Conservation (phyloP, 2,888 invertebrate species). For the Pachliopta kotzebuea region DNA sequence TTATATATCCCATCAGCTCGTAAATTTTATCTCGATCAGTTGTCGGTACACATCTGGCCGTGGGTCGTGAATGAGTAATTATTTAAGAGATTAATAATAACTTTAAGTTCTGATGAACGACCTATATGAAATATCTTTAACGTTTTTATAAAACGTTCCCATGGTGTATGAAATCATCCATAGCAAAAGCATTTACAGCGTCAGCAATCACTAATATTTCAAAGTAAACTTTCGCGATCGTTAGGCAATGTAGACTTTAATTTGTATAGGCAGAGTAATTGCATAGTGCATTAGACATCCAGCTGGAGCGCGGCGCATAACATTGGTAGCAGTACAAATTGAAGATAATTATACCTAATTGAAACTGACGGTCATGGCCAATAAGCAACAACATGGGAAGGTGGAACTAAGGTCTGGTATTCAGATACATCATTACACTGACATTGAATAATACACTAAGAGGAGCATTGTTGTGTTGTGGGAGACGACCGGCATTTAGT, state of each 20-base stretch:
- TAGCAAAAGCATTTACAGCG: conserved; percentile 11
- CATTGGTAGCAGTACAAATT: conserved; percentile 73
- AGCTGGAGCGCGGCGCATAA: conserved; percentile 62
- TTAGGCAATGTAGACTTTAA: conserved; percentile 44
- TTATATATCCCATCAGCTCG: conserved; percentile 45
- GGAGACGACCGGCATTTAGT: no score
- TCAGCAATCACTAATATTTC: conserved; percentile 23
- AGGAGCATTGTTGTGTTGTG: no score
- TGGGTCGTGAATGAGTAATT: conserved; percentile 22
- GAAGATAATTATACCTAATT: conserved; percentile 78
- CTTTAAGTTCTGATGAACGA: conserved; percentile 16
- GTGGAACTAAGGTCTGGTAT: conserved; percentile 53
- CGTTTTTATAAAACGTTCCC: conserved; percentile 4
- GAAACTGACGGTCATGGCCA: conserved; percentile 77
- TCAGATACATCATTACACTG: conserved; percentile 22
- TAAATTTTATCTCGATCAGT: conserved; percentile 53
- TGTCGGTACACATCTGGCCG: conserved; percentile 33
- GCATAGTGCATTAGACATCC: conserved; percentile 53
- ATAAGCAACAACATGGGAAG: conserved; percentile 74
- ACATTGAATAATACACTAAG: neutral
- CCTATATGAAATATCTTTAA: conserved; percentile 14
- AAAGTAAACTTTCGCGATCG: conserved; percentile 22
- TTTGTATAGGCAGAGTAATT: conserved; percentile 67
- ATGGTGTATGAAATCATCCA: conserved; percentile 17
- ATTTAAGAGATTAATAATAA: conserved; percentile 11